Conservation (phyloP, 2,797 vertebrate species). For the Protosalanx chinensis region DNA sequence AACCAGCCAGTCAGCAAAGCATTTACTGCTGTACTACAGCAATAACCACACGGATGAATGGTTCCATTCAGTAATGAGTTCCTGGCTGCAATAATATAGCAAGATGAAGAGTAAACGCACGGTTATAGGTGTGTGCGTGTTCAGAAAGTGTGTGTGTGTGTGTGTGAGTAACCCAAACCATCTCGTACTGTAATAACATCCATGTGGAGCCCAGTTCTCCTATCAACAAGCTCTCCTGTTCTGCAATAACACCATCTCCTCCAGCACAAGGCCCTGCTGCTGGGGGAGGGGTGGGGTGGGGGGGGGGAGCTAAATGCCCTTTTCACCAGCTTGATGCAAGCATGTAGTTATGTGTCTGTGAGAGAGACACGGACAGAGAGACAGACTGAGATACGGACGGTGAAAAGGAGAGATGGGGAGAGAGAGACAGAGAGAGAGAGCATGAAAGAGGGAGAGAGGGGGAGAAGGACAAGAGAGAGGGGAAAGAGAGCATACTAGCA, state of each 20-base stretch:
- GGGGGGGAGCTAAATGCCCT: neutral
- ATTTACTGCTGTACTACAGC: neutral
- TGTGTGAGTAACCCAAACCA: constrained; percentile 19
- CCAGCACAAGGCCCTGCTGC: neutral
- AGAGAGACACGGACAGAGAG: neutral
- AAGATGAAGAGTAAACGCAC: constrained; percentile 34
- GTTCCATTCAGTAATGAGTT: constrained; percentile 27
- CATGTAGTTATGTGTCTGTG: too few relatives aligned
- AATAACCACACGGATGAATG: constrained; percentile 10
- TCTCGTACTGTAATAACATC: constrained; percentile 34
- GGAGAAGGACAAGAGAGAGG: neutral
- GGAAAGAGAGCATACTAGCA: neutral
- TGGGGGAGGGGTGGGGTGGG: neutral
- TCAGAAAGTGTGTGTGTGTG: neutral
- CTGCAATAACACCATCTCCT: constrained; percentile 26
- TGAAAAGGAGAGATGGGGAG: too few relatives aligned
- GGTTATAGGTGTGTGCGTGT: constrained; percentile 10
- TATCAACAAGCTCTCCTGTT: constrained; percentile 27
- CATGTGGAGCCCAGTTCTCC: constrained; percentile 13
- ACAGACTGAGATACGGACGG: too few relatives aligned
- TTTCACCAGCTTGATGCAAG: neutral
- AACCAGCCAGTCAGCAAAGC: neutral
- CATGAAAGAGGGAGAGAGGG: neutral
- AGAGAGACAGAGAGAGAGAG: constrained; percentile 2
- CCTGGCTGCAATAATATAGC: constrained; percentile 24